These are phyloP conservation scores for Dendropsophus ebraccatus DNA, from an alignment of 2,113 vertebrate species.

Conservation along the genomic window DNA sequence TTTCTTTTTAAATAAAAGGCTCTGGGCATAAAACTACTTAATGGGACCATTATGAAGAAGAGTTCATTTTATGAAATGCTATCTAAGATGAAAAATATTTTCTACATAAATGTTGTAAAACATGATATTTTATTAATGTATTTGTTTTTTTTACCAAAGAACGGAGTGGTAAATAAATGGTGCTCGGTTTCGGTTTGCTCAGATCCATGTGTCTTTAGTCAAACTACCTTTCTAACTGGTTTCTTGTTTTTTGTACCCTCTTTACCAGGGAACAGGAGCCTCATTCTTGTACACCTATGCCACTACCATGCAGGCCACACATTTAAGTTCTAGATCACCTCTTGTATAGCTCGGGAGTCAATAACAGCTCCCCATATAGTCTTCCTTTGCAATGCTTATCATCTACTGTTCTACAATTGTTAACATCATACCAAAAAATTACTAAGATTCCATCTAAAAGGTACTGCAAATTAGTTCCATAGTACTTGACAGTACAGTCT, in stretches of 20 bases:
- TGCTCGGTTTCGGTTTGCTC: too few species aligned
- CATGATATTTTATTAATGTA: too few species aligned
- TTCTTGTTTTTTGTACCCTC: too few species aligned
- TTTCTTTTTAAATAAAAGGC: background rate
- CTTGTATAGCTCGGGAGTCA: background rate
- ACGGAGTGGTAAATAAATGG: too few species aligned
- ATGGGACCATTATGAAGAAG: background rate
- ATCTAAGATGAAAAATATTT: too few species aligned
- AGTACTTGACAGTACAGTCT: too few species aligned
- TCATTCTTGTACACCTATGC: background rate
- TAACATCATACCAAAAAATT: background rate
- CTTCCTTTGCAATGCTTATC: background rate
- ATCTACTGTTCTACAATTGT: background rate
- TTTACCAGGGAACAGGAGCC: background rate
- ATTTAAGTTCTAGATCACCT: background rate
- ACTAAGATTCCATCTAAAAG: background rate
- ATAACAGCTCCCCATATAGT: background rate
- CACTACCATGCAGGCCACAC: background rate
- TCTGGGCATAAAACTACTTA: background rate
- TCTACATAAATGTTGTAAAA: too few species aligned
- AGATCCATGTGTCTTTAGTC: too few species aligned
- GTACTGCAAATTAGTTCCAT: background rate
- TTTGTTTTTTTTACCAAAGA: too few species aligned
- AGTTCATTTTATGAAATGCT: background rate
- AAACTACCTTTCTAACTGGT: background rate